Evolutionary conservation across 2,797 vertebrate species (phyloP), one percentile per base, ranked within the genome.

Genomic region (Sciurus vulgaris): DNA sequence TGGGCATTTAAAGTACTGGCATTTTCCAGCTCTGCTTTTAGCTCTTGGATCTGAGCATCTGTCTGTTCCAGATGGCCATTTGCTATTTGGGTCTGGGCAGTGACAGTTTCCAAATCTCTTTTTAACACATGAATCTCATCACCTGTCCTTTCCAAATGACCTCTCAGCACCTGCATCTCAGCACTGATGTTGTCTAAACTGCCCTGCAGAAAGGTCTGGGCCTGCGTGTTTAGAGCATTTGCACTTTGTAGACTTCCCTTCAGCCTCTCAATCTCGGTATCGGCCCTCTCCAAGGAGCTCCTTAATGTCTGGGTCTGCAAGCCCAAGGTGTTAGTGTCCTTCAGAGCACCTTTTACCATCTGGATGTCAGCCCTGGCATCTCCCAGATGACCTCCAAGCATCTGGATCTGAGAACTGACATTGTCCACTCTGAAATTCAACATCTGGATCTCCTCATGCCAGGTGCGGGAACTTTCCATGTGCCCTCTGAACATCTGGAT

Each of bases 121-220:
- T 91, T 97, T 70, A 97, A 61, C 24, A 87, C 35, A 4, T 44
- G 73, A 67, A 78, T 91, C 56, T 95, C 94, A 51, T 73, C 20
- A 3, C 41, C 28, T 76, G 73, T 41, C n/a, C 47, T 96, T 83
- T 88, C 81, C 81, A 97, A 4, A 44, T 28, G 49, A 14, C 44
- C 59, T 82, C 56, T 97, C 74, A 98, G 35, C 6, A 63, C 30
- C 92, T 88, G 89, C 38, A 97, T 85, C 89, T 96, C 95, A 79
- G 89, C 44, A 7, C 56, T 95, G 41, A 56, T 86, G 41, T 88
- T 97, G 12, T 95, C 35, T 73, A 96, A 78, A 47, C 67, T 70
- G n/a, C 3, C 69, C 72, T 65, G 69, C 44, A 96, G 33, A 87
- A 96, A 67, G 33, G 6, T 51, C 77, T 94, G 96, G 2, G 15